Percentiles rank a stretch among this genome's conserved stretches.
These are phyloP conservation scores for Cossypha caffra DNA, from an alignment of 2,797 vertebrate genomes.

Conservation along the genomic window DNA sequence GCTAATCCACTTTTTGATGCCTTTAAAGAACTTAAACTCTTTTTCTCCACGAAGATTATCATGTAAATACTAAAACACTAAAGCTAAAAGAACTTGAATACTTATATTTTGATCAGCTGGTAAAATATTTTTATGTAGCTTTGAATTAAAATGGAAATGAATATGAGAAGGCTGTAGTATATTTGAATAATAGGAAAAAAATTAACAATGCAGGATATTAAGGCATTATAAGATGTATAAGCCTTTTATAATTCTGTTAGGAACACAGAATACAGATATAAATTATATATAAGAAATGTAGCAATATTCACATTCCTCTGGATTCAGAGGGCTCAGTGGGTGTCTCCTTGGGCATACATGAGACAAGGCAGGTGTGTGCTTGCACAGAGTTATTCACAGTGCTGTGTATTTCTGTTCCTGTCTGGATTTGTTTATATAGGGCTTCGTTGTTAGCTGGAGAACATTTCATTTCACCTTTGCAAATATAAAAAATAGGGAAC, in stretches of 20 bases:
- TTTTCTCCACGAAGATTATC: neutral
- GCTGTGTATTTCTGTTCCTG: neutral
- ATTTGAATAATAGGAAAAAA: neutral
- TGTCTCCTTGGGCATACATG: neutral
- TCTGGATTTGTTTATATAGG: neutral
- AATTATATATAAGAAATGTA: neutral
- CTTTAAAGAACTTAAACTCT: neutral
- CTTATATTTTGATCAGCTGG: neutral
- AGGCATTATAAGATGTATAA: neutral
- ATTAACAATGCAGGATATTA: neutral
- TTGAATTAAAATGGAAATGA: neutral
- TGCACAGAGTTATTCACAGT: neutral
- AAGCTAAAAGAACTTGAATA: neutral
- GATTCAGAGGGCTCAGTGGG: neutral
- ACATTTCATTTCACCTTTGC: neutral
- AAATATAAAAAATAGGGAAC: neutral
- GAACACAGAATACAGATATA: neutral
- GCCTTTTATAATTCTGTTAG: neutral
- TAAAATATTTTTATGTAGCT: neutral
- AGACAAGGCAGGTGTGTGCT: fast-evolving
- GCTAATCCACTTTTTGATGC: neutral
- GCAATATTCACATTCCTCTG: neutral
- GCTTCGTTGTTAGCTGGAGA: neutral
- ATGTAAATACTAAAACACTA: neutral
- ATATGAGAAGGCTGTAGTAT: fast-evolving